Evolutionary conservation across 2,797 vertebrate genomes (phyloP).

Genomic region (Parambassis ranga): DNA sequence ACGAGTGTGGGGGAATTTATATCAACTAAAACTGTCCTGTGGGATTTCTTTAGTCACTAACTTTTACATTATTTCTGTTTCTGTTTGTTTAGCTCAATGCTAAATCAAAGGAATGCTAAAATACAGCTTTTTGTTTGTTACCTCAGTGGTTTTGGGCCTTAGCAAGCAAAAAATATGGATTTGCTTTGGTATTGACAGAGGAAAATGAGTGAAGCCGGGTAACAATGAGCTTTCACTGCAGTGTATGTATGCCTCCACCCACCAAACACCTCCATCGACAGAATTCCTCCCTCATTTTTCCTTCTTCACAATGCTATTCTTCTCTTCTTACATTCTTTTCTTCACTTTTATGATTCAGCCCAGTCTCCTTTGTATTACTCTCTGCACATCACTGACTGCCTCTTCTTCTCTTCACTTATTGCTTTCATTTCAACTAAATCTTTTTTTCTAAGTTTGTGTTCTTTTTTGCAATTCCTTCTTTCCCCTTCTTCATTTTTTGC

Average conservation of each 20-base stretch:
- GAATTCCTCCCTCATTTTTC: background rate
- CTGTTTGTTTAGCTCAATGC: too few relatives aligned
- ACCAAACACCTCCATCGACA: background rate
- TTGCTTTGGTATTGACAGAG: too few relatives aligned
- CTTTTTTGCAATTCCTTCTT: background rate
- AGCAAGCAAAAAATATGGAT: too few relatives aligned
- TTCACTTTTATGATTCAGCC: slow-evolving; percentile 1
- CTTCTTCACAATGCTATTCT: background rate
- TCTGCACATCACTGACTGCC: slow-evolving; percentile 5
- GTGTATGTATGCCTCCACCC: background rate
- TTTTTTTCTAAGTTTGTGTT: slow-evolving; percentile 8
- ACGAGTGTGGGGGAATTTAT: background rate
- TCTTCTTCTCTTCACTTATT: background rate
- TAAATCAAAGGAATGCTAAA: too few relatives aligned
- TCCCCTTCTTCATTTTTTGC: background rate
- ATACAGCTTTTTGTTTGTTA: too few relatives aligned
- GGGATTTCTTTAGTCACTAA: too few relatives aligned
- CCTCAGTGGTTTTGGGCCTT: too few relatives aligned
- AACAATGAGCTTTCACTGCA: slow-evolving; percentile 19
- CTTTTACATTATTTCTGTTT: too few relatives aligned
- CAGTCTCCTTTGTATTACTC: background rate
- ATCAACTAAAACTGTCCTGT: background rate
- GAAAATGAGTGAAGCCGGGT: background rate
- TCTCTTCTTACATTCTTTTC: background rate
- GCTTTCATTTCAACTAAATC: slow-evolving; percentile 32